A percentile compares a stretch with the other conserved stretches of the same genome.
Conservation (phyloP, 1,140 invertebrate genomes). For the Mya arenaria region DNA sequence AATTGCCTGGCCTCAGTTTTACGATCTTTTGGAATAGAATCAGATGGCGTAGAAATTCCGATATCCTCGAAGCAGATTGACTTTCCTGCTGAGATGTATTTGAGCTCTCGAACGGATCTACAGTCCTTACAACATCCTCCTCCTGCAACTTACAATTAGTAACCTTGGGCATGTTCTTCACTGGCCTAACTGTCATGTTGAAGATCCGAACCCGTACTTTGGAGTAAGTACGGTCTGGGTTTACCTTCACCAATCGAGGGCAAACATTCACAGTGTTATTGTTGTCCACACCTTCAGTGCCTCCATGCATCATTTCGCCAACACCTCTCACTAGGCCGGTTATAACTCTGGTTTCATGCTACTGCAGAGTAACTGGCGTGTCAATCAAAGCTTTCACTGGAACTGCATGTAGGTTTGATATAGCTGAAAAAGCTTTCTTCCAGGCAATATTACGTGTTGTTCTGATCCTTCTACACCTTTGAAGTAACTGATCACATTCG, state of each 20-base stretch:
- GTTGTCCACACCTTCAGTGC: neutral
- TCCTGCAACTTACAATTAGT: conserved; percentile 1
- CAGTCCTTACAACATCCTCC: neutral
- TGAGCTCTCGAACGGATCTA: neutral
- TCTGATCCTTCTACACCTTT: no score
- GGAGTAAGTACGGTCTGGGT: neutral
- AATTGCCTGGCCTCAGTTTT: neutral
- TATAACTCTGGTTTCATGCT: neutral
- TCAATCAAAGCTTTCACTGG: neutral
- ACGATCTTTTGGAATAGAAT: neutral
- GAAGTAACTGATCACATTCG: neutral
- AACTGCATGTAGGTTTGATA: neutral
- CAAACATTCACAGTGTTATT: neutral
- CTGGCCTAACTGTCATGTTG: neutral
- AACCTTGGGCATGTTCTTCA: neutral
- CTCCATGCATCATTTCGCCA: neutral
- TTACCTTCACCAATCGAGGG: neutral
- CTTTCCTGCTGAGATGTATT: neutral
- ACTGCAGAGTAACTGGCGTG: neutral
- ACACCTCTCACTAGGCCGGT: neutral
- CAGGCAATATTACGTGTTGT: neutral
- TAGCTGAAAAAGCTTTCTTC: neutral
- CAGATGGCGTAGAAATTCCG: neutral
- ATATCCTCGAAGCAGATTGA: conserved; percentile 28
- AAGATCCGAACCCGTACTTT: neutral